Evolutionary conservation across 2,797 vertebrate species (phyloP), one percentile per base, ranked within the genome.

Genomic region (Lepus townsendii): DNA sequence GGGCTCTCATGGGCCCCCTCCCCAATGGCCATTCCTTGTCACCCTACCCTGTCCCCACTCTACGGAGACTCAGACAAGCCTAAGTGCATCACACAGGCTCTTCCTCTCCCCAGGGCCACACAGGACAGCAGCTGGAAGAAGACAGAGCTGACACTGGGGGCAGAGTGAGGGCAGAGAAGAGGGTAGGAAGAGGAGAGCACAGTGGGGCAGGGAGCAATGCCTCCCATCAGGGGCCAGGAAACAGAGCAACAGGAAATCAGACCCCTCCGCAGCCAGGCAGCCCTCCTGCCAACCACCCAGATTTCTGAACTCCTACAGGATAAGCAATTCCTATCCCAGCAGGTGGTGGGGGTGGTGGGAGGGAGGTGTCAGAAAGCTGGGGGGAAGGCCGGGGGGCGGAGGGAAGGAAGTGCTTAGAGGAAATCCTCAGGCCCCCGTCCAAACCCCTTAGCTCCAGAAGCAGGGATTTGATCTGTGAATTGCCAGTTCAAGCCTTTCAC

Each of bases 231-330:
- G 72, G 76, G 90, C 63, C 60, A 80, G 82, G 54, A 92, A 90
- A 92, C 72, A 86, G 60, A 93, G 76, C 26, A 77, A 30, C 52
- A 90, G 62, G 68, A 90, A 90, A 66, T 93, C 35, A 69, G 19
- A 20, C 4, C 14, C 19, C 54, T 57, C 73, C 57, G 27, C 16
- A 14, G 54, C 2, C 50, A 20, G 47, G 83, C 38, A 63, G 10
- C 6, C 32, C 42, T 69, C 88, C 66, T 65, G 22, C 24, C 26
- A n/a, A 24, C 42, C 42, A 42, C 42, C 42, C 42, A 42, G 42
- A 42, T 42, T 42, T 42, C 42, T 47, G 42, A 47, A 47, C 42
- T 47, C 42, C 42, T 47, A 9, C 42, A 75, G 3, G 35, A 52
- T 35, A 72, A 83, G 72, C 26, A 89, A 54, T 57, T 83, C 38